phyloP scores from a whole-genome alignment of 1,140 invertebrate genomes.

The Neotoxoptera formosana region DNA sequence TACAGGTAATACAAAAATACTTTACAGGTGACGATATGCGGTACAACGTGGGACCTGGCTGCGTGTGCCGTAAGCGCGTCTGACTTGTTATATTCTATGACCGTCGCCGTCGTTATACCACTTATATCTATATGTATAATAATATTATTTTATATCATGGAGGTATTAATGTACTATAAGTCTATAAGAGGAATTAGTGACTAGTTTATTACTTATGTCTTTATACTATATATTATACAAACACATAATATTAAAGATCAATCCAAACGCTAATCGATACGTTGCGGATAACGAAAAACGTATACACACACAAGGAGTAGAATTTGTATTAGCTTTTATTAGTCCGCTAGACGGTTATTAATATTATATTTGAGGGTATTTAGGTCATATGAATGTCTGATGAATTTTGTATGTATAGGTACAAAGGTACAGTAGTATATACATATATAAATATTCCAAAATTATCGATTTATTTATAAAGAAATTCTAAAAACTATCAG shows the following conservation, averaged over 20 bases:
- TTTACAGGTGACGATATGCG: background rate
- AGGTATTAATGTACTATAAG: background rate
- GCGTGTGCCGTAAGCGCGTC: background rate
- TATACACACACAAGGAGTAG: background rate
- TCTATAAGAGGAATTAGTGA: no score
- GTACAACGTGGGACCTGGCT: background rate
- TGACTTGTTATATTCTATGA: background rate
- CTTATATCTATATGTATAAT: background rate
- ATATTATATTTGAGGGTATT: conserved; percentile 10
- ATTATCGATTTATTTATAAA: background rate
- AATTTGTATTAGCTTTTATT: background rate
- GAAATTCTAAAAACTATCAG: background rate
- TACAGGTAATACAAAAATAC: background rate
- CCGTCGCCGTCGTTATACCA: background rate
- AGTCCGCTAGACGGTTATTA: background rate
- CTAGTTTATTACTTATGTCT: background rate
- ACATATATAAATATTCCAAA: background rate
- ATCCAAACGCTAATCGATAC: background rate
- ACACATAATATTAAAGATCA: background rate
- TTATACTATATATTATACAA: background rate
- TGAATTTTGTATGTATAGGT: background rate
- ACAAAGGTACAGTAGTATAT: background rate
- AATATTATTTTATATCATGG: background rate
- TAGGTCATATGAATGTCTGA: background rate
- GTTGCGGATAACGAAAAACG: background rate